phyloP scores from a whole-genome alignment of 2,888 invertebrate genomes.

The Acanthosepion esculentum region DNA sequence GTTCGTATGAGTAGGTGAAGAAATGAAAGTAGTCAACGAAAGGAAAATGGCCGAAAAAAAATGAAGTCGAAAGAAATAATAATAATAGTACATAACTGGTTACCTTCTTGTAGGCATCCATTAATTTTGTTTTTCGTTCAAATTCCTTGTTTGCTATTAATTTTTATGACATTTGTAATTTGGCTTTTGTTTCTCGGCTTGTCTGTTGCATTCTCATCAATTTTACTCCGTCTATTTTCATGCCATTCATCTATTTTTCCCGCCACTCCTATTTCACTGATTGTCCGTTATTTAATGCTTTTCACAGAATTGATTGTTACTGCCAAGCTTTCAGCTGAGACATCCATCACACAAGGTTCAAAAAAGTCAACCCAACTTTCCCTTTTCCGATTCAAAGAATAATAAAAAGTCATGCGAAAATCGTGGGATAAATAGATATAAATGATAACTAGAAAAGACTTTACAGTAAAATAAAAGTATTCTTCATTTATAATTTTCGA shows the following conservation, averaged over 20 bases:
- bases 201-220: neutral
- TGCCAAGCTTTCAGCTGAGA: neutral
- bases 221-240: neutral
- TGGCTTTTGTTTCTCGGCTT: conserved; percentile 23
- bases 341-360: conserved; percentile 13
- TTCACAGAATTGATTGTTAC: neutral
- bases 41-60: neutral
- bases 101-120: neutral
- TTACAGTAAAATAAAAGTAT: no score
- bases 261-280: neutral
- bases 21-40: no score
- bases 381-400: neutral
- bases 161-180: conserved; percentile 8
- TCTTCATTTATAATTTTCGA: no score
- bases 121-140: neutral
- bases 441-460: no score
- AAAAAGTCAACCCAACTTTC: neutral
- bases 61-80: neutral
- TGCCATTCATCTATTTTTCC: neutral
- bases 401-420: neutral
- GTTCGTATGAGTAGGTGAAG: no score
- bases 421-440: no score
- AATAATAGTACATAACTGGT: neutral
- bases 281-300: conserved; percentile 23
- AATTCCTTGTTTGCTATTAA: conserved; percentile 18